These are phyloP conservation scores for Brachyhypopomus occidentalis DNA, from an alignment of 2,113 vertebrate species.

Conservation along the genomic window DNA sequence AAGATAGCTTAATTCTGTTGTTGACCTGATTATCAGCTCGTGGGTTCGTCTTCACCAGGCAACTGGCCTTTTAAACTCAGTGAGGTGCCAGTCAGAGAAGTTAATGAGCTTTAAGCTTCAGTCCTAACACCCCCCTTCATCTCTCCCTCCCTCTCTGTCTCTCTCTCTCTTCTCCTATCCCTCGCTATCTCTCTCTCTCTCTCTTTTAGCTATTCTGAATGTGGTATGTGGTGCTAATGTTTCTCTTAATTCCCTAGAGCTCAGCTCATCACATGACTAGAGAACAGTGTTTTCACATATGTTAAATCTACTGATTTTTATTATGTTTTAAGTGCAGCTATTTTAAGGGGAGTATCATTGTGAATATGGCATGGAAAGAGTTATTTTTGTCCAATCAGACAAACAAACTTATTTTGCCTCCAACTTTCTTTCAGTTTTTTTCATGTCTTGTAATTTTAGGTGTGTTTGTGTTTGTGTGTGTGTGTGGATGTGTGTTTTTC, in stretches of 20 bases:
- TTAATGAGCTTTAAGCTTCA: slow-evolving; percentile 82
- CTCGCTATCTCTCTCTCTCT: slow-evolving; percentile 71
- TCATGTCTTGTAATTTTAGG: slow-evolving; percentile 19
- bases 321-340: slow-evolving; percentile 61
- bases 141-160: slow-evolving; percentile 54
- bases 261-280: slow-evolving; percentile 61
- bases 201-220: slow-evolving; percentile 68
- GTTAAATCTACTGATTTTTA: slow-evolving; percentile 54
- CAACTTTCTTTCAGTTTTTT: background rate
- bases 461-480: slow-evolving; percentile 48
- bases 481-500: slow-evolving; percentile 45
- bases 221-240: slow-evolving; percentile 56
- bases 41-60: slow-evolving; percentile 76
- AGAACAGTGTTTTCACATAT: slow-evolving; percentile 53
- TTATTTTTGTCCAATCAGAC: slow-evolving; percentile 9
- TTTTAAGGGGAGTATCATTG: slow-evolving; percentile 47
- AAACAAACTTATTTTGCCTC: slow-evolving; percentile 10
- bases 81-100: slow-evolving; percentile 74
- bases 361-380: slow-evolving; percentile 27
- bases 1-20: slow-evolving; percentile 75
- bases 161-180: no score
- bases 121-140: slow-evolving; percentile 63
- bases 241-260: slow-evolving; percentile 51
- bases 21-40: slow-evolving; percentile 79
- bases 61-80: slow-evolving; percentile 78